These are phyloP conservation scores for Sinohyriopsis cumingii DNA, from an alignment of 2,888 invertebrate genomes.

Conservation along the genomic window DNA sequence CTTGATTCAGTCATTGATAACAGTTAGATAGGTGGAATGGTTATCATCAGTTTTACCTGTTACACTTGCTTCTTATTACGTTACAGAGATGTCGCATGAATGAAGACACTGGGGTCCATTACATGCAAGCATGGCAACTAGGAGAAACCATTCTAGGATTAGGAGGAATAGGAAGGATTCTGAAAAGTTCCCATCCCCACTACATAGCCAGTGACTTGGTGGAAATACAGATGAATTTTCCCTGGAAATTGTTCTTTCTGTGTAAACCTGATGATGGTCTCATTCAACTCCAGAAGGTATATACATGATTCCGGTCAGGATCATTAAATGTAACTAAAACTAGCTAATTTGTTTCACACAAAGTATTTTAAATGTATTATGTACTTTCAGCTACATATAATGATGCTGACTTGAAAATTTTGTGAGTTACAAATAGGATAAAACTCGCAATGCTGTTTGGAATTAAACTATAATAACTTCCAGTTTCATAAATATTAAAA, in stretches of 20 bases:
- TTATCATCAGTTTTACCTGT: not conserved
- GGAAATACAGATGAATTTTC: constrained; percentile 52
- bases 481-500: too few relatives aligned
- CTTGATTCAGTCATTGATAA: too few relatives aligned
- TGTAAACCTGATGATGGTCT: constrained; percentile 21
- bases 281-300: constrained; percentile 27
- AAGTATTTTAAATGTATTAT: not conserved
- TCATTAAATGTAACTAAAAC: too few relatives aligned
- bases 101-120: constrained; percentile 70
- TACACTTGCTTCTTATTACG: not conserved
- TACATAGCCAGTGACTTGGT: constrained; percentile 61
- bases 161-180: constrained; percentile 66
- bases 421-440: too few relatives aligned
- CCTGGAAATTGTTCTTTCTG: constrained; percentile 60
- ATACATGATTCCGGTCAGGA: not conserved
- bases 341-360: too few relatives aligned
- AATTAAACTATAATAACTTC: too few relatives aligned
- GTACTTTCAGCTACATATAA: not conserved
- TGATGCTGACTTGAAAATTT: not conserved
- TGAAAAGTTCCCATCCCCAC: constrained; percentile 38
- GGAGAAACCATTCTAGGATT: constrained; percentile 67
- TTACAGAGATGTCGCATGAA: constrained; percentile 71
- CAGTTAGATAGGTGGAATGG: too few relatives aligned
- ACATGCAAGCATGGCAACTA: constrained; percentile 64
- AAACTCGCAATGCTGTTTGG: too few relatives aligned